phyloP scores from a whole-genome alignment of 2,113 vertebrate species.

The Romanogobio albipinnatus region DNA sequence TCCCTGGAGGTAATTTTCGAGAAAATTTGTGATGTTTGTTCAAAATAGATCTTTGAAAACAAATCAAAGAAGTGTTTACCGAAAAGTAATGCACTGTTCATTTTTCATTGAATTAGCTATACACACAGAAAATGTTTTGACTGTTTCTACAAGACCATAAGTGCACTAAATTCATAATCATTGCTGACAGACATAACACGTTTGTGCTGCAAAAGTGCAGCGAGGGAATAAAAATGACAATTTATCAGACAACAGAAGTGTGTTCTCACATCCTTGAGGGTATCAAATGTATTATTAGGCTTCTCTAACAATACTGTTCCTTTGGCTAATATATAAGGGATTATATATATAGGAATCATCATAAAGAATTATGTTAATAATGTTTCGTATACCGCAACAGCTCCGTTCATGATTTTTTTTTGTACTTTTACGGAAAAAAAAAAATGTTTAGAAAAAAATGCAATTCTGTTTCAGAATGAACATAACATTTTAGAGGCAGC shows the following conservation, averaged over 20 bases:
- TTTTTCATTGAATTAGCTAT: conserved; percentile 57
- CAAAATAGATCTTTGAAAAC: conserved; percentile 55
- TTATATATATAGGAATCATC: not conserved
- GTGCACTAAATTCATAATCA: conserved; percentile 56
- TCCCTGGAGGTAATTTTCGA: conserved; percentile 38
- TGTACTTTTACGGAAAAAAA: not conserved
- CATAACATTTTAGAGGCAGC: not conserved
- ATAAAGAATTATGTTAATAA: not conserved
- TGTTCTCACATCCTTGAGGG: conserved; percentile 6
- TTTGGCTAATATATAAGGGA: not conserved
- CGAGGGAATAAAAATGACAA: conserved; percentile 18
- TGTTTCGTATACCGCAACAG: not conserved
- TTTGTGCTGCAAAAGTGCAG: conserved; percentile 50
- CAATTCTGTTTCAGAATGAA: not conserved
- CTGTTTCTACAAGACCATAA: conserved; percentile 53
- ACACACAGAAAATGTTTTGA: conserved; percentile 61
- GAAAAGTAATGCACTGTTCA: conserved; percentile 48
- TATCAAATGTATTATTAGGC: not conserved
- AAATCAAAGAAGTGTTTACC: conserved; percentile 55
- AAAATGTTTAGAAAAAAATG: not conserved
- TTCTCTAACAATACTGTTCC: conserved; percentile 16
- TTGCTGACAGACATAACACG: conserved; percentile 55
- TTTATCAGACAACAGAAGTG: conserved; percentile 26
- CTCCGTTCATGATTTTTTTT: not conserved
- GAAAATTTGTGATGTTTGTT: conserved; percentile 56